Conservation (phyloP, 2,797 vertebrate genomes). For the Hipposideros larvatus region DNA sequence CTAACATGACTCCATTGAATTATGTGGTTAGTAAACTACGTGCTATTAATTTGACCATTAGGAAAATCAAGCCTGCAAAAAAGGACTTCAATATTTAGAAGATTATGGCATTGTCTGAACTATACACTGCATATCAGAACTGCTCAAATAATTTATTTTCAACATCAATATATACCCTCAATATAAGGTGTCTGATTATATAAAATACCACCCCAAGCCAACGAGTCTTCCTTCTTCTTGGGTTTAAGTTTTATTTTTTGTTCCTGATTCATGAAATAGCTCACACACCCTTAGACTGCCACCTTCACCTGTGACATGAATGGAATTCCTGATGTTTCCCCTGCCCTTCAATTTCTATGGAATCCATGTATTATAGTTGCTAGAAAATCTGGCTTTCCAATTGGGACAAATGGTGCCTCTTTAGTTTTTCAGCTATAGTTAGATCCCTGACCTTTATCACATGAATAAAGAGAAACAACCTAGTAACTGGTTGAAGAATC, state of each 20-base stretch:
- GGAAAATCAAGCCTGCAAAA: slow-evolving; percentile 25
- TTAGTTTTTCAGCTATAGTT: slow-evolving; percentile 91
- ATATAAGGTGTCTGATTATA: slow-evolving; percentile 63
- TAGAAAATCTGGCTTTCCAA: slow-evolving; percentile 90
- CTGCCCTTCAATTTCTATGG: slow-evolving; percentile 89
- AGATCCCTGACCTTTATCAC: slow-evolving; percentile 87
- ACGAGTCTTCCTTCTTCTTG: slow-evolving; percentile 72
- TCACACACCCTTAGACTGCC: slow-evolving; percentile 91
- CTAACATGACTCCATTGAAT: background rate
- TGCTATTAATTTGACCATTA: background rate
- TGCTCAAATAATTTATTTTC: slow-evolving; percentile 6
- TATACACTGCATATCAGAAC: background rate
- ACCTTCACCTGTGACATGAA: slow-evolving; percentile 94
- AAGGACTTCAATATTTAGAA: background rate
- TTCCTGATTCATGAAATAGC: slow-evolving; percentile 92
- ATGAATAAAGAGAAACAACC: background rate
- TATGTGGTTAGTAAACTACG: background rate
- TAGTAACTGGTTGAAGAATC: slow-evolving; percentile 69
- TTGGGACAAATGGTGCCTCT: slow-evolving; percentile 91
- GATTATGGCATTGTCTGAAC: background rate
- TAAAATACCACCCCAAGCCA: slow-evolving; percentile 28
- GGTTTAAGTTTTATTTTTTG: slow-evolving; percentile 88
- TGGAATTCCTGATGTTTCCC: slow-evolving; percentile 92
- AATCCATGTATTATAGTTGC: slow-evolving; percentile 90
- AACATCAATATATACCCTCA: background rate